phyloP scores from a whole-genome alignment of 2,888 invertebrate genomes.

The Miltochrista miniata region DNA sequence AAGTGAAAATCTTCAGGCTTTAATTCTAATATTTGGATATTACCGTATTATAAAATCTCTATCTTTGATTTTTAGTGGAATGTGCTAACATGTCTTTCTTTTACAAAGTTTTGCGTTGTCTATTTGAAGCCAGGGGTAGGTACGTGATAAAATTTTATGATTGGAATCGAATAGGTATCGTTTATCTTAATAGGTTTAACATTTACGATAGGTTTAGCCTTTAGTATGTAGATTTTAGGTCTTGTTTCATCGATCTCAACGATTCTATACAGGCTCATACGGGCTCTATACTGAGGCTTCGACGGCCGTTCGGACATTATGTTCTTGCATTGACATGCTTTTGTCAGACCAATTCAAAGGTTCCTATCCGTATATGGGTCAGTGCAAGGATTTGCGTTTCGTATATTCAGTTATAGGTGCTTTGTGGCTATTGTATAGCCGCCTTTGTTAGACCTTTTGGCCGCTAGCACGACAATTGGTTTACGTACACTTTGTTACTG shows the following conservation, averaged over 20 bases:
- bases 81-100: constrained; percentile 35
- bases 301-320: constrained; percentile 64
- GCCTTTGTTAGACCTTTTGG: constrained; percentile 56
- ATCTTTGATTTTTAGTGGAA: constrained; percentile 35
- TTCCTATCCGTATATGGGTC: constrained; percentile 74
- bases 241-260: constrained; percentile 50
- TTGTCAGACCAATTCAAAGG: constrained; percentile 74
- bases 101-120: constrained; percentile 41
- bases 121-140: constrained; percentile 42
- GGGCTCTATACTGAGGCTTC: constrained; percentile 72
- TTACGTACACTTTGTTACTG: constrained; percentile 40
- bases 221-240: constrained; percentile 36
- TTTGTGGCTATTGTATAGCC: constrained; percentile 45
- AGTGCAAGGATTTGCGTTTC: constrained; percentile 61
- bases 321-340: constrained; percentile 75
- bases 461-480: constrained; percentile 53
- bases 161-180: constrained; percentile 43
- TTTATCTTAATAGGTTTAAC: constrained; percentile 51
- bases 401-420: constrained; percentile 54
- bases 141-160: constrained; percentile 52
- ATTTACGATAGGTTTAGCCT: constrained; percentile 41
- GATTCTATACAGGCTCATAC: constrained; percentile 64
- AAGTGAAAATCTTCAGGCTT: too few species aligned
- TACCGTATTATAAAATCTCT: too few species aligned
- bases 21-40: too few species aligned